These are phyloP conservation scores for Prionace glauca DNA, from an alignment of 2,797 vertebrate species.

Conservation along the genomic window DNA sequence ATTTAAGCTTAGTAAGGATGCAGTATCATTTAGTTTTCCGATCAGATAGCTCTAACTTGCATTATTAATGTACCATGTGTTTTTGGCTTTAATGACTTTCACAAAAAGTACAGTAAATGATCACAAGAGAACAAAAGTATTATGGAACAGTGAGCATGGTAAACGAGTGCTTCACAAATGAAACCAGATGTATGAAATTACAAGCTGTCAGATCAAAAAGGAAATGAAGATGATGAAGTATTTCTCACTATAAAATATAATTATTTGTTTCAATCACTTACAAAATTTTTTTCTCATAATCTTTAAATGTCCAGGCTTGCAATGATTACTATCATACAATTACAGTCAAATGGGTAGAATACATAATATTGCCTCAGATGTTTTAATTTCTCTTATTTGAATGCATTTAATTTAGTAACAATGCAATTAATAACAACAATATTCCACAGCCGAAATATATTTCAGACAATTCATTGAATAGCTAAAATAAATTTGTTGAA, in stretches of 20 bases:
- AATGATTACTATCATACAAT: neutral
- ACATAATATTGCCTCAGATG: neutral
- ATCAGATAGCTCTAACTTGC: conserved; percentile 12
- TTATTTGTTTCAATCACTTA: conserved; percentile 78
- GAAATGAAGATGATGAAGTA: conserved; percentile 84
- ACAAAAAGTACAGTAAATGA: conserved; percentile 54
- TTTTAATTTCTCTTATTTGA: neutral
- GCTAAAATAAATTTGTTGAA: neutral
- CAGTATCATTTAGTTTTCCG: neutral
- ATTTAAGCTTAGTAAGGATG: conserved; percentile 21
- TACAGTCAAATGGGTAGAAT: neutral
- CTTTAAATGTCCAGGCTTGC: conserved; percentile 41
- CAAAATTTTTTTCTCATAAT: conserved; percentile 55
- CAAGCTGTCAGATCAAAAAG: conserved; percentile 82
- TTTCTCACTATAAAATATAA: conserved; percentile 77
- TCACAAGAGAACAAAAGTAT: conserved; percentile 53
- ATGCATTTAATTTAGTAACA: neutral
- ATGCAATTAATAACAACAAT: neutral
- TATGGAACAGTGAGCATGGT: conserved; percentile 61
- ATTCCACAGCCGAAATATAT: neutral
- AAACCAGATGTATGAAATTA: conserved; percentile 97
- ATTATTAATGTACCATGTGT: conserved; percentile 36
- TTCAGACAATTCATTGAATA: neutral
- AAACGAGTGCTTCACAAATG: conserved; percentile 88
- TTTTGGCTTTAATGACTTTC: conserved; percentile 38